Evolutionary conservation across 2,888 invertebrate species (phyloP).

Genomic region (Congeria kusceri): DNA sequence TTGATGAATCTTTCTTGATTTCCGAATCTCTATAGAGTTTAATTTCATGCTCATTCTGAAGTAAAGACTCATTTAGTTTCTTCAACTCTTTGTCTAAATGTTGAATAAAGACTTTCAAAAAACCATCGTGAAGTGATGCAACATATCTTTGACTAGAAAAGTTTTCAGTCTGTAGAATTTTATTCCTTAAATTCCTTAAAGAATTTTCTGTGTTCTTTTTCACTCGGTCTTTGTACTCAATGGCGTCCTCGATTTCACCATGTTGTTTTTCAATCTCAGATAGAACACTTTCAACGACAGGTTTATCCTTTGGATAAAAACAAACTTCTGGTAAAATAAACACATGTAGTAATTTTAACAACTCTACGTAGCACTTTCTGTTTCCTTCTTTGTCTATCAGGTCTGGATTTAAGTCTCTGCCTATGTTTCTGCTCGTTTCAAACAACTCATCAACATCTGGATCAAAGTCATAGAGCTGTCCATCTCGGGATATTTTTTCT

Average conservation of each 20-base stretch:
- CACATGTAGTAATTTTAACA: constrained; percentile 77
- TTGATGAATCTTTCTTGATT: constrained; percentile 33
- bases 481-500: constrained; percentile 65
- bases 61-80: constrained; percentile 61
- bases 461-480: constrained; percentile 76
- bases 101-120: constrained; percentile 66
- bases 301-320: constrained; percentile 67
- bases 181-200: constrained; percentile 65
- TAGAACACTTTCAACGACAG: constrained; percentile 60
- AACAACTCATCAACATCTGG: constrained; percentile 78
- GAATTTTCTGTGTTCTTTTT: constrained; percentile 69
- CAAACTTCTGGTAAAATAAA: constrained; percentile 78
- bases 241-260: constrained; percentile 61
- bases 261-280: constrained; percentile 57
- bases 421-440: constrained; percentile 63
- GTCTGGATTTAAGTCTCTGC: constrained; percentile 28
- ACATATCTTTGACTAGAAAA: constrained; percentile 68
- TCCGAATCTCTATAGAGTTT: constrained; percentile 59
- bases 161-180: constrained; percentile 63
- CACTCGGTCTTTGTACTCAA: constrained; percentile 66
- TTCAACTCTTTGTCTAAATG: constrained; percentile 75
- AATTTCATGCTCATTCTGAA: constrained; percentile 67
- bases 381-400: constrained; percentile 25
- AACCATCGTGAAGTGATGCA: constrained; percentile 62
- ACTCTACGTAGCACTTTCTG: constrained; percentile 23